Evolutionary conservation across 2,888 invertebrate species (phyloP).

Genomic region (Drosophila hamatofila): DNA sequence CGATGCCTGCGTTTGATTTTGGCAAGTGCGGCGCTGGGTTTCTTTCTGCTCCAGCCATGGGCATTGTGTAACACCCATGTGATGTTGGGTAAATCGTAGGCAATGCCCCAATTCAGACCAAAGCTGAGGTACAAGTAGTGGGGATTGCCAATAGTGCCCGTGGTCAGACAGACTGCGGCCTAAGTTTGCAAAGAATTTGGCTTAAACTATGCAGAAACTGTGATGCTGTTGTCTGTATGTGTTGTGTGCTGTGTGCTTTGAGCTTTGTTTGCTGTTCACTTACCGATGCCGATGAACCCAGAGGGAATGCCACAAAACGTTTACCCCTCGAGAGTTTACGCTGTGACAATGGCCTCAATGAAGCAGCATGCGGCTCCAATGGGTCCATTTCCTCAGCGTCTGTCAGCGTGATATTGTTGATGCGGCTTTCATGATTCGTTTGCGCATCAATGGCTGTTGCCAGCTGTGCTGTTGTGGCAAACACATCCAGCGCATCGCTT

Average conservation of each 20-base stretch:
- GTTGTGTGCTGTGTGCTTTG: constrained; percentile 1
- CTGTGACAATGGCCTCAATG: constrained; percentile 55
- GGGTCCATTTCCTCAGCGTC: constrained; percentile 30
- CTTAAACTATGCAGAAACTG: constrained; percentile 38
- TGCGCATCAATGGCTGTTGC: constrained; percentile 34
- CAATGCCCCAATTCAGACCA: constrained; percentile 90
- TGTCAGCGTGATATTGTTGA: constrained; percentile 69
- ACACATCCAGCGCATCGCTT: constrained; percentile 47
- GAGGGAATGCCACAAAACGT: constrained; percentile 87
- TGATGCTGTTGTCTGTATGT: constrained; percentile 8
- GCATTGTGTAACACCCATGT: constrained; percentile 86
- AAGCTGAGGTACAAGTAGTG: constrained; percentile 87
- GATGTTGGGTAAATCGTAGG: constrained; percentile 88
- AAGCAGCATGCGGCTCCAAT: constrained; percentile 58
- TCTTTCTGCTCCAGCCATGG: constrained; percentile 70
- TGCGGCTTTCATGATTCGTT: constrained; percentile 25
- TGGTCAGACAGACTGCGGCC: constrained; percentile 88
- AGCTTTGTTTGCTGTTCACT: constrained; percentile 59
- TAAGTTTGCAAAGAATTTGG: constrained; percentile 48
- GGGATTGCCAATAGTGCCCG: constrained; percentile 87
- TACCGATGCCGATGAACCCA: constrained; percentile 87
- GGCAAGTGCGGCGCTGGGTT: constrained; percentile 41
- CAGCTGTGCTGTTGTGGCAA: constrained; percentile 34
- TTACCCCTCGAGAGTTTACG: constrained; percentile 80
- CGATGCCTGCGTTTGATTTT: constrained; percentile 87